Evolutionary conservation across 2,113 vertebrate species (phyloP), one percentile per base, ranked within the genome.

Genomic region (Thamnaconus septentrionalis): DNA sequence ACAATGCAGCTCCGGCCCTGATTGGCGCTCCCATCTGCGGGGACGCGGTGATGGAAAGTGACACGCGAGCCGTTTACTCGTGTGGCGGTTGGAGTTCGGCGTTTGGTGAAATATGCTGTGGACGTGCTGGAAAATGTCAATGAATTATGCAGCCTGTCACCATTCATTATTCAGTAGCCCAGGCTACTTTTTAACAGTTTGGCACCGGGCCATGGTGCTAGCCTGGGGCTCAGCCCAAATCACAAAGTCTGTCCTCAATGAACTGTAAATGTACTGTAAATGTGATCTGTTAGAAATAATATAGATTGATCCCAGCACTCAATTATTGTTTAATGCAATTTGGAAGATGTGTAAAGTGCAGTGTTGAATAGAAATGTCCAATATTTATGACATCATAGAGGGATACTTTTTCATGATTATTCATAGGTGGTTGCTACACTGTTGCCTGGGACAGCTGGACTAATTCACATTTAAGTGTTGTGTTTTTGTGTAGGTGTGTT

Each of bases 101-200:
- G 18, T 31, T 31, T 59, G 5, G 78, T 90, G 85, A 84, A 87
- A 81, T 81, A 86, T 83, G 80, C 65, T 77, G 63, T 63, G 66
- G 66, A 73, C 75, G 87, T 87, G 75, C 79, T 81, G 78, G 85
- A 82, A 70, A 84, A 67, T 75, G 67, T 67, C 41, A 84, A 90
- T 91, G 59, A 90, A 91, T 92, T 87, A 91, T 92, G 86, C 87
- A 91, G 76, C 53, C 51, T 48, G 41, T 50, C 42, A 48, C 43
- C 4, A 78, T 92, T 57, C 44, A 91, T 92, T 89, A 91, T 92
- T 92, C 60, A 92, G 66, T n/a, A 61, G 67, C 66, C 57, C n/a
- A 58, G 64, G 45, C 73, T 83, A 70, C 83, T 79, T 84, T 87
- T 81, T 74, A 83, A 82, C 79, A n/a, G 67, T 69, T 71, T 81